Evolutionary conservation across 2,113 vertebrate species (phyloP).

Genomic region (Lonchura striata): DNA sequence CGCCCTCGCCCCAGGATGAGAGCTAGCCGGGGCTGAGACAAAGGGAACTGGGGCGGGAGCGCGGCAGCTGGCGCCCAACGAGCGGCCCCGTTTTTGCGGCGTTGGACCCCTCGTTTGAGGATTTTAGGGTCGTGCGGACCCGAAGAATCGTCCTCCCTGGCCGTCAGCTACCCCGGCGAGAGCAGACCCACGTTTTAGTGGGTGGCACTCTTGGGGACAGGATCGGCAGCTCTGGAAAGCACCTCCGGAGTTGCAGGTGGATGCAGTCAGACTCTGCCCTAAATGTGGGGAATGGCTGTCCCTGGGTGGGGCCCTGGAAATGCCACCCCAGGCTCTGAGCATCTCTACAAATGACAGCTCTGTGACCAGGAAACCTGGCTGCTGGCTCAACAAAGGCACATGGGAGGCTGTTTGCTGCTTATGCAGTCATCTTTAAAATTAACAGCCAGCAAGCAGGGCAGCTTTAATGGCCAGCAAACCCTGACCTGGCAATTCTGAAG

Average conservation of each 20-base stretch:
- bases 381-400: neutral
- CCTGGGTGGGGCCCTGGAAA: rapidly evolving
- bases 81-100: no score
- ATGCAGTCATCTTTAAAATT: neutral
- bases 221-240: no score
- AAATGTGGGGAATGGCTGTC: neutral
- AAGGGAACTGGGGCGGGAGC: no score
- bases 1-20: no score
- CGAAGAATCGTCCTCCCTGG: no score
- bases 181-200: no score
- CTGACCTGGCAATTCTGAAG: neutral
- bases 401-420: neutral
- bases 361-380: neutral
- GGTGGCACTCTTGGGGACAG: no score
- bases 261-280: neutral
- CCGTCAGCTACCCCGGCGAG: no score
- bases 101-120: no score
- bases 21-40: no score
- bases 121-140: no score
- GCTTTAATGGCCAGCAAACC: neutral
- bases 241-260: neutral
- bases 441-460: neutral
- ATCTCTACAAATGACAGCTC: neutral
- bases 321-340: neutral
- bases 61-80: no score